These are phyloP conservation scores for Microchrysa polita DNA, from an alignment of 2,888 invertebrate genomes.

Conservation along the genomic window DNA sequence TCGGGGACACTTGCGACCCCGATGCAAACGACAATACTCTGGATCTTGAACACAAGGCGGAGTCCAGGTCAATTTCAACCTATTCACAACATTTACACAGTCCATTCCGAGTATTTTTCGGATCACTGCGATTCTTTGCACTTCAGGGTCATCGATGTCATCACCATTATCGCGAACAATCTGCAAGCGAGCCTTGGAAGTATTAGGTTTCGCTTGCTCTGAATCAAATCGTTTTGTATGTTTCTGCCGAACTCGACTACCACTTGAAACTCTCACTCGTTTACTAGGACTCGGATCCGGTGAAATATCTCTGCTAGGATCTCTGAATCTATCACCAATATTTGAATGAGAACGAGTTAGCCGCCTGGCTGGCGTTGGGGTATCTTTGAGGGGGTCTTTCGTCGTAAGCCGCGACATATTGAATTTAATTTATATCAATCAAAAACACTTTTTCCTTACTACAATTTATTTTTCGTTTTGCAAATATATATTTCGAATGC, in stretches of 20 bases:
- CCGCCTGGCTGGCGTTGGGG: not conserved
- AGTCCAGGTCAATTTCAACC: slow-evolving; percentile 56
- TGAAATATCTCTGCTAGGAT: not conserved
- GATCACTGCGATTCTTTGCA: slow-evolving; percentile 1
- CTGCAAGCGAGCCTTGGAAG: not conserved
- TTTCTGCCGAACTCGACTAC: too few species aligned
- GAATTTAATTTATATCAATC: too few species aligned
- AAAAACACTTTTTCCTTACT: too few species aligned
- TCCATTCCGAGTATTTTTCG: slow-evolving; percentile 57
- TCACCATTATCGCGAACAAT: not conserved
- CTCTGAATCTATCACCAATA: not conserved
- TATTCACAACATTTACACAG: slow-evolving; percentile 57
- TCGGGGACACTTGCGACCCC: slow-evolving; percentile 57
- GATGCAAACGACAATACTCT: slow-evolving; percentile 54
- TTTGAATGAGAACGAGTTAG: not conserved
- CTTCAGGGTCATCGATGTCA: slow-evolving; percentile 3
- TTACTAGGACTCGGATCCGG: not conserved
- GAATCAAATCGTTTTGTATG: too few species aligned
- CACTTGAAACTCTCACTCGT: not conserved
- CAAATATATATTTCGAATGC: too few species aligned
- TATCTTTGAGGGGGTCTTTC: too few species aligned
- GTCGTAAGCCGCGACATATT: too few species aligned
- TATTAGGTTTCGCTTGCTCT: too few species aligned
- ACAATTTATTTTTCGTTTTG: too few species aligned
- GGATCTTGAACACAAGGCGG: slow-evolving; percentile 59